These are phyloP conservation scores for Pachypsylla venusta DNA, from an alignment of 1,140 invertebrate genomes.

Conservation along the genomic window DNA sequence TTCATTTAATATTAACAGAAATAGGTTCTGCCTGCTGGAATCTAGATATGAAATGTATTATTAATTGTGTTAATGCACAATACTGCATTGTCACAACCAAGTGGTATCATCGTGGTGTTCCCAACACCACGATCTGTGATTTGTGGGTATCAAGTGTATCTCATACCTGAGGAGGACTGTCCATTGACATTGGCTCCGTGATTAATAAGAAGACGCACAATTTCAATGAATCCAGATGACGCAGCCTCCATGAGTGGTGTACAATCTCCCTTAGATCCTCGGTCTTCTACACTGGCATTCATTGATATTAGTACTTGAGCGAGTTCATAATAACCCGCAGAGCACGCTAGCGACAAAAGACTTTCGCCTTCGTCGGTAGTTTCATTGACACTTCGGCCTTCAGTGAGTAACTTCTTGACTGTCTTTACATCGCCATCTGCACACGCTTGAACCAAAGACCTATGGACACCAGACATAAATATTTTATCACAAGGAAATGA, in stretches of 20 bases:
- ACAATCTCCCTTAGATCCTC: conserved; percentile 87
- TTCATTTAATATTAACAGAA: conserved; percentile 1
- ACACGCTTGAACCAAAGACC: conserved; percentile 72
- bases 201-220: conserved; percentile 75
- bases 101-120: too few species aligned
- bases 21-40: too few species aligned
- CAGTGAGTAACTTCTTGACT: conserved; percentile 73
- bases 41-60: too few species aligned
- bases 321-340: conserved; percentile 84
- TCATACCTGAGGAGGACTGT: conserved; percentile 74
- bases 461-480: conserved; percentile 21
- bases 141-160: too few species aligned
- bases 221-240: conserved; percentile 85
- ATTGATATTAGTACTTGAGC: conserved; percentile 88
- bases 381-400: conserved; percentile 80
- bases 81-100: too few species aligned
- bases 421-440: conserved; percentile 83
- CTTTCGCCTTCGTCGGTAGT: conserved; percentile 87
- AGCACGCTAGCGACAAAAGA: conserved; percentile 78
- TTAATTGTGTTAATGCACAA: too few species aligned
- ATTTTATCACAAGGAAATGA: too few species aligned
- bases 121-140: too few species aligned
- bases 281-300: conserved; percentile 93
- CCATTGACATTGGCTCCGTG: conserved; percentile 94
- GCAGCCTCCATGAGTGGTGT: conserved; percentile 96